These are phyloP conservation scores for Ciconia boyciana DNA, from an alignment of 2,113 vertebrate genomes.

Conservation along the genomic window DNA sequence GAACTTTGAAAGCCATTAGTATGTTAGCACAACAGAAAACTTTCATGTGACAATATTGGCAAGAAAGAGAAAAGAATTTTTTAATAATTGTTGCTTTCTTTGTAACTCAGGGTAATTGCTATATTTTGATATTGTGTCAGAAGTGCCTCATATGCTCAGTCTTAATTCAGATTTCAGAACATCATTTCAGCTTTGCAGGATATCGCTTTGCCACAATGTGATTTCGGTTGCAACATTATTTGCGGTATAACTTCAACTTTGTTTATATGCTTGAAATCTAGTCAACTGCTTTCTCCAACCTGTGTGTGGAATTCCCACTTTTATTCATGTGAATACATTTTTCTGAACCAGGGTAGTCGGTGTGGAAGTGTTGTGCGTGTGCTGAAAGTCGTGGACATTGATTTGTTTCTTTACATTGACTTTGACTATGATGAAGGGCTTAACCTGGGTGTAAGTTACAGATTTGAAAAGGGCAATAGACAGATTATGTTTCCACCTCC, in stretches of 20 bases:
- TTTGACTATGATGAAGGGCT: background rate
- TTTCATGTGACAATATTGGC: background rate
- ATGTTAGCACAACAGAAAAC: background rate
- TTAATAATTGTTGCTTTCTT: background rate
- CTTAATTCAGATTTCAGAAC: background rate
- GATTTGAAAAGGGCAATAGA: background rate
- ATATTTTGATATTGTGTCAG: background rate
- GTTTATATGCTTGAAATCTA: background rate
- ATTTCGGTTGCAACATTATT: background rate
- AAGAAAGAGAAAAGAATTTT: background rate
- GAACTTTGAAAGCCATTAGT: background rate
- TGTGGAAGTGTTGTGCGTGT: background rate
- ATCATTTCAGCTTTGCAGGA: background rate
- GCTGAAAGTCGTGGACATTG: fast-evolving
- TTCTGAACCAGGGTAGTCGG: background rate
- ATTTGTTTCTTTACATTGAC: background rate
- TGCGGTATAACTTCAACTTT: background rate
- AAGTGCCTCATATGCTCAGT: background rate
- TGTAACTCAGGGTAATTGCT: background rate
- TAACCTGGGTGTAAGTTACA: background rate
- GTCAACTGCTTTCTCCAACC: background rate
- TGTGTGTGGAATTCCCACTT: background rate
- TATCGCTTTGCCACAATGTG: background rate
- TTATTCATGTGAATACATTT: background rate
- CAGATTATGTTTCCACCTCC: background rate